A percentile compares a stretch with the other conserved stretches of the same genome.
Conservation (phyloP, 2,113 vertebrate species). For the Trinectes maculatus region DNA sequence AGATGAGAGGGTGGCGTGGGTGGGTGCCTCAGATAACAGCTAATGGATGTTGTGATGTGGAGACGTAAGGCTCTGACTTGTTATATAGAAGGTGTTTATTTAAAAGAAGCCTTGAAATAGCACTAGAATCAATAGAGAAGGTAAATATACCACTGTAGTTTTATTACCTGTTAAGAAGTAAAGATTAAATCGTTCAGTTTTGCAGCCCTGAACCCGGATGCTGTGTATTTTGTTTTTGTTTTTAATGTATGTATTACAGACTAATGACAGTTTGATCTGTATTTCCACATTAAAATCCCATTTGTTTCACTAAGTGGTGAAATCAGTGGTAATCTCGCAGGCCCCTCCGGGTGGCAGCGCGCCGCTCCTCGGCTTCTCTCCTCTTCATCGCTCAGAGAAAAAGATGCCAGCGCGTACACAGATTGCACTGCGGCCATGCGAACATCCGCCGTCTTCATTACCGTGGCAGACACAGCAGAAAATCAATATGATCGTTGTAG, state of each 20-base stretch:
- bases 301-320: constrained; percentile 3
- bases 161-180: neutral
- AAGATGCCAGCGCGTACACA: constrained; percentile 20
- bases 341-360: neutral
- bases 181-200: neutral
- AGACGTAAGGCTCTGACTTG: neutral
- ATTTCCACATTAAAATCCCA: constrained; percentile 21
- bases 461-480: constrained; percentile 46
- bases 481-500: constrained; percentile 68
- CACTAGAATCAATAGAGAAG: neutral
- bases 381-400: constrained; percentile 28
- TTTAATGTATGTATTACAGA: neutral
- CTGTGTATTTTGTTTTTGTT: constrained; percentile 1
- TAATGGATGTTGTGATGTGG: neutral
- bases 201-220: neutral
- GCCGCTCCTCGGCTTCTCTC: constrained; percentile 20
- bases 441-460: constrained; percentile 61
- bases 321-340: neutral
- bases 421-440: constrained; percentile 29
- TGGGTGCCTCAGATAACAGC: constrained; percentile 4
- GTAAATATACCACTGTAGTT: neutral
- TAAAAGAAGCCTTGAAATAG: constrained; percentile 16
- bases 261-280: constrained; percentile 10
- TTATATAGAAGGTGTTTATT: constrained; percentile 11
- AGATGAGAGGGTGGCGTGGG: too few relatives aligned